phyloP scores from a whole-genome alignment of 2,113 vertebrate genomes.

The Ptychochromis oligacanthus region DNA sequence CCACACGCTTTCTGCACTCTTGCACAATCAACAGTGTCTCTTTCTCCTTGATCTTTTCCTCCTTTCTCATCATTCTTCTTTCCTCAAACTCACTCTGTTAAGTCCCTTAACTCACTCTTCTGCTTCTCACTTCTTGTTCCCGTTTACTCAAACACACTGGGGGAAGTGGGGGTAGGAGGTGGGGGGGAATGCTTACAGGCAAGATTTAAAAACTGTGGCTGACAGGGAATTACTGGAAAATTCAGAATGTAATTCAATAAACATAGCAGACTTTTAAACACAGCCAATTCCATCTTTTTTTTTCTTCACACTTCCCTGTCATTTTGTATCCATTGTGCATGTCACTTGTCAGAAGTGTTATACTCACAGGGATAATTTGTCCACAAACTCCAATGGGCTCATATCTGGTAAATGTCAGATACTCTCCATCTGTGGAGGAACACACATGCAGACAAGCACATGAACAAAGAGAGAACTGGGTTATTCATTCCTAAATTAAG shows the following conservation, averaged over 20 bases:
- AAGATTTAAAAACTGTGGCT: slow-evolving; percentile 65
- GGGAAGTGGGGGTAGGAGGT: slow-evolving; percentile 11
- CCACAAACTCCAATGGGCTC: slow-evolving; percentile 99
- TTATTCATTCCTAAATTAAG: slow-evolving; percentile 19
- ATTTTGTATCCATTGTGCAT: slow-evolving; percentile 57
- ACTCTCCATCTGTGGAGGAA: slow-evolving; percentile 92
- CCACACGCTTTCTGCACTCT: slow-evolving; percentile 72
- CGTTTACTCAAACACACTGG: slow-evolving; percentile 51
- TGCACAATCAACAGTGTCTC: slow-evolving; percentile 70
- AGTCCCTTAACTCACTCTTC: slow-evolving; percentile 37
- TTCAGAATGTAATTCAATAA: slow-evolving; percentile 84
- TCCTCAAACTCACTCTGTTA: slow-evolving; percentile 36
- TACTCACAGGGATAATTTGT: slow-evolving; percentile 99
- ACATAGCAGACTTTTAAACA: slow-evolving; percentile 67
- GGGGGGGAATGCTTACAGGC: slow-evolving; percentile 28
- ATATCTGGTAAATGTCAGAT: slow-evolving; percentile 96
- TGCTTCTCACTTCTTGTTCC: slow-evolving; percentile 53
- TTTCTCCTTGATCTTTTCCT: slow-evolving; percentile 64
- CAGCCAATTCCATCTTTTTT: slow-evolving; percentile 25
- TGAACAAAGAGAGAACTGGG: slow-evolving; percentile 24
- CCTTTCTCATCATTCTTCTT: slow-evolving; percentile 62
- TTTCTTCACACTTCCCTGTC: slow-evolving; percentile 7
- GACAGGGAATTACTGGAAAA: slow-evolving; percentile 81
- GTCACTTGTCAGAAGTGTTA: slow-evolving; percentile 65
- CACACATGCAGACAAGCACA: slow-evolving; percentile 15